Evolutionary conservation across 2,797 vertebrate genomes (phyloP).

Genomic region (Mycteria americana): DNA sequence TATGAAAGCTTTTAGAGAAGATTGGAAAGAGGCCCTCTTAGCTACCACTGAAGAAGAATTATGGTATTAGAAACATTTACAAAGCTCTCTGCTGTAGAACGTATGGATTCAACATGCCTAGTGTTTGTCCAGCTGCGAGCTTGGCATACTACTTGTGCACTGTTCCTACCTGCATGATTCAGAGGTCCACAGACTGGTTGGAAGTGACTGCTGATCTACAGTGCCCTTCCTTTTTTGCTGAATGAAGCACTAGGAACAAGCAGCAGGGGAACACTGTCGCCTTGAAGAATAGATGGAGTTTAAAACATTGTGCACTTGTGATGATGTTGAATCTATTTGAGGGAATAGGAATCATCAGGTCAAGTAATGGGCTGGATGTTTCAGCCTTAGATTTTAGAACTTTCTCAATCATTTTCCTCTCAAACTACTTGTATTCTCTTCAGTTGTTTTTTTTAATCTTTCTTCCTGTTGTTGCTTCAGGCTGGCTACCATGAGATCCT

Average conservation of each 20-base stretch:
- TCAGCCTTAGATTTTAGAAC: slow-evolving; percentile 22
- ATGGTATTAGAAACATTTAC: neutral
- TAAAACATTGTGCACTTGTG: neutral
- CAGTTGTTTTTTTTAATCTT: neutral
- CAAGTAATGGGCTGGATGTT: slow-evolving; percentile 13
- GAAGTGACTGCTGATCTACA: neutral
- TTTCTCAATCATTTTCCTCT: slow-evolving; percentile 30
- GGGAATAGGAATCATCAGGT: neutral
- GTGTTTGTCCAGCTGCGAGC: slow-evolving; percentile 16
- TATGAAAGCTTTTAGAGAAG: neutral
- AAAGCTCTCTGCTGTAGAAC: neutral
- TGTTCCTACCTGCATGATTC: neutral
- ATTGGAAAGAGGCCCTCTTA: neutral
- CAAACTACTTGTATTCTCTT: neutral
- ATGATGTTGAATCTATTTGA: neutral
- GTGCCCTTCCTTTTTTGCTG: neutral
- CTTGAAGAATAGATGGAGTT: neutral
- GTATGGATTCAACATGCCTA: slow-evolving; percentile 5
- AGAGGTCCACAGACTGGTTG: neutral
- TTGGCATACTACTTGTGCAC: neutral
- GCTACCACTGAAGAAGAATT: neutral
- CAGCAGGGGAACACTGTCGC: neutral
- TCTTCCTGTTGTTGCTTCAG: neutral
- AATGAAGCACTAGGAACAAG: neutral
- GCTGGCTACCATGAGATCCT: neutral